Percentiles rank a stretch among this genome's conserved stretches.
Conservation (phyloP, 2,888 invertebrate genomes). For the Dysmachus trigonus region DNA sequence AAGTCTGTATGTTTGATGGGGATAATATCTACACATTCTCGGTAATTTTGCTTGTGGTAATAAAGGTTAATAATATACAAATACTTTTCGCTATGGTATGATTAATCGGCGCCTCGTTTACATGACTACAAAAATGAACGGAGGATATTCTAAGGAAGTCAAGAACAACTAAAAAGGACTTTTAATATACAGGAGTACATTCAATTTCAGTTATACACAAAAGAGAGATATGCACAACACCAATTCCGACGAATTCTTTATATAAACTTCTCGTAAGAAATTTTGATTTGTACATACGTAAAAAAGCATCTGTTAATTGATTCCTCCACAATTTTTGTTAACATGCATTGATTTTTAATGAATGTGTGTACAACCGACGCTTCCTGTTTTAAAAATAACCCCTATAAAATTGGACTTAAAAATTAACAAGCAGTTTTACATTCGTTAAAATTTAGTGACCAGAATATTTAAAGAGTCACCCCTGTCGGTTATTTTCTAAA, state of each 20-base stretch:
- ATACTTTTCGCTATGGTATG: background rate
- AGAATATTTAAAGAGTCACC: too few species aligned
- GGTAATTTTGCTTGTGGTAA: background rate
- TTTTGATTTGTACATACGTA: background rate
- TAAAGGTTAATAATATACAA: background rate
- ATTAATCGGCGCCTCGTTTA: background rate
- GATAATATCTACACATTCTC: background rate
- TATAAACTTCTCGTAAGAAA: background rate
- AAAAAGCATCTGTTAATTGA: slow-evolving; percentile 6
- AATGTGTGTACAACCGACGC: too few species aligned
- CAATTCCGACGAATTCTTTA: background rate
- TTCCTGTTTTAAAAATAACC: too few species aligned
- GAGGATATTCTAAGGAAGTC: background rate
- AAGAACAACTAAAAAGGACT: background rate
- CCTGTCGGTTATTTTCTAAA: too few species aligned
- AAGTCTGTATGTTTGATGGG: background rate
- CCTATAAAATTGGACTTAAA: too few species aligned
- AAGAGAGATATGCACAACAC: background rate
- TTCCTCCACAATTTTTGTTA: background rate
- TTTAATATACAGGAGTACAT: background rate
- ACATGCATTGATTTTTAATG: too few species aligned
- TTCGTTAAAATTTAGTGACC: too few species aligned
- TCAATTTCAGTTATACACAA: background rate
- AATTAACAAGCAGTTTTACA: too few species aligned
- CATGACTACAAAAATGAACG: background rate